Base-by-base conservation (phyloP, 2,888 invertebrate species). In the Erebia epiphron region DNA sequence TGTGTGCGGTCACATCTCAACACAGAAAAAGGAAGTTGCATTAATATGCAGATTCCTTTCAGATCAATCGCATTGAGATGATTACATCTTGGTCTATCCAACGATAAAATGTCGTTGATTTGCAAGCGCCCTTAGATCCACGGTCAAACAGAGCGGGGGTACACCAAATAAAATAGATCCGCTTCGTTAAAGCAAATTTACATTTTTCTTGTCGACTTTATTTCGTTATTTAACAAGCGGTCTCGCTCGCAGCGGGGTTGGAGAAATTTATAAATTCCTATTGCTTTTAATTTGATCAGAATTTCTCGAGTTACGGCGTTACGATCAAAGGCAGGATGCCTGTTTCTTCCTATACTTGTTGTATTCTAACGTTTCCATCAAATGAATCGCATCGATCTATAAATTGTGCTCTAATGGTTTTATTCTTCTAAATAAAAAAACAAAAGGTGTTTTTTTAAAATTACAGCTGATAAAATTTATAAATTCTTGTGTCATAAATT, bases 131-230 rank as follows among this genome's bases (percentile, higher is more conserved):
- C 21, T 62, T 46, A 78, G 73, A 75, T 67, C 75, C 72, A 77
- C 78, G 78, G 77, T 78, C 79, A 75, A 81, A 81, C 70, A 79
- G 75, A 79, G 77, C 75, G 68, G 71, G 72, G 73, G 67, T 62
- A 70, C 21, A 56, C 72, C 76, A 83, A 86, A 86, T 82, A 86
- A 85, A 88, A 85, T 82, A 86, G 83, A 85, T 81, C 83, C 83
- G 82, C 86, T 88, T 90, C 89, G 90, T 91, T 89, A 89, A 84
- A 87, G 82, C 78, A 86, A 87, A 89, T 91, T 91, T 88, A 84
- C 89, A 89, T 90, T 87, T 88, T 84, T 83, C 86, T 84, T 82
- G 77, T 77, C 77, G 78, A 78, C 78, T 84, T 87, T 85, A 85
- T 86, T 87, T 86, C 79, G 82, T 84, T 85, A 83, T 82, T 80